Conservation (phyloP, 2,113 vertebrate genomes). For the Xenopus borealis region DNA sequence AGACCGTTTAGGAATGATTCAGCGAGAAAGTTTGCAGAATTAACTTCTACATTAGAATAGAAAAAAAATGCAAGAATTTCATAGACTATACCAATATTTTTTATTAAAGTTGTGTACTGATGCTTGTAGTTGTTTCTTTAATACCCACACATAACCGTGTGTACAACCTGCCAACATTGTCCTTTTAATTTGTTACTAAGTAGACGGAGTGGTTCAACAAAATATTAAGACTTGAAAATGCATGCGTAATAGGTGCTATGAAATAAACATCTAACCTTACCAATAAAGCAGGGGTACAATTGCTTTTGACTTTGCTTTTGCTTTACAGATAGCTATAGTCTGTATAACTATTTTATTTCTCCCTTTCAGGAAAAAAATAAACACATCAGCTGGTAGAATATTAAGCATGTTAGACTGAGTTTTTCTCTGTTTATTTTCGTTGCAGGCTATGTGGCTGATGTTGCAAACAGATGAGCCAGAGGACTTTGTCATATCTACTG, state of each 20-base stretch:
- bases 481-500: conserved; percentile 93
- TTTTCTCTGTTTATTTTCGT: conserved; percentile 52
- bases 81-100: too few relatives aligned
- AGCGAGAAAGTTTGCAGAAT: too few relatives aligned
- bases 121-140: too few relatives aligned
- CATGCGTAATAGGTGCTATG: background rate
- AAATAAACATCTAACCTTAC: background rate
- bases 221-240: background rate
- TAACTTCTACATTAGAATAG: too few relatives aligned
- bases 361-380: background rate
- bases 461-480: conserved; percentile 84
- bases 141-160: too few relatives aligned
- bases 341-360: background rate
- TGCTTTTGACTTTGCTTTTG: background rate
- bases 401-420: conserved; percentile 14
- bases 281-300: background rate
- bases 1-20: too few relatives aligned
- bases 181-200: background rate
- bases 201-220: too few relatives aligned
- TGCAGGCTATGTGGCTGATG: conserved; percentile 98
- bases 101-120: too few relatives aligned
- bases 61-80: too few relatives aligned
- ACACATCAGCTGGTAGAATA: background rate
- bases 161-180: too few relatives aligned
- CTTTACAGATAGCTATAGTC: background rate